Conservation (phyloP, 2,888 invertebrate species). For the Axea sp. region DNA sequence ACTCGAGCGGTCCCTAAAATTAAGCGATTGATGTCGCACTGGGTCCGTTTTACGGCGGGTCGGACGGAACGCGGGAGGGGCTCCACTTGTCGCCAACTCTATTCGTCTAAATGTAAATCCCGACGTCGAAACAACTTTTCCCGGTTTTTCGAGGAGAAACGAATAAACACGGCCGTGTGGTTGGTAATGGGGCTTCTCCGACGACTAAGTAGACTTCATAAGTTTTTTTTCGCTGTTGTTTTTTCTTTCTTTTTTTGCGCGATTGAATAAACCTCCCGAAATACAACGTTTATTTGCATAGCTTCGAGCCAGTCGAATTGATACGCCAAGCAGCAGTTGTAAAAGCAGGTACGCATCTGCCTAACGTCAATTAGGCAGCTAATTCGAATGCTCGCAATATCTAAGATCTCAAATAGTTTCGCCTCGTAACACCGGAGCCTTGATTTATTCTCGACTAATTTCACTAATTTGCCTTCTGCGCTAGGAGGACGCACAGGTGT, state of each 20-base stretch:
- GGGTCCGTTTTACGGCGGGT: no score
- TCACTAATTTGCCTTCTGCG: slow-evolving; percentile 47
- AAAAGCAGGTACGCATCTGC: slow-evolving; percentile 71
- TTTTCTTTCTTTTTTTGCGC: no score
- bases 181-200: slow-evolving; percentile 22
- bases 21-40: no score
- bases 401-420: slow-evolving; percentile 68
- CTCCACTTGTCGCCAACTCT: no score
- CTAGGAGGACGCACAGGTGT: slow-evolving; percentile 25
- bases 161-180: slow-evolving; percentile 18
- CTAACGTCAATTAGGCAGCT: slow-evolving; percentile 73
- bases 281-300: slow-evolving; percentile 73
- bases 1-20: no score
- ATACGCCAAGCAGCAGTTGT: slow-evolving; percentile 69
- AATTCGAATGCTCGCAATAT: slow-evolving; percentile 63
- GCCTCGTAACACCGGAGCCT: slow-evolving; percentile 37
- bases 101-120: no score
- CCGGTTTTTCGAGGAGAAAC: no score
- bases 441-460: slow-evolving; percentile 54
- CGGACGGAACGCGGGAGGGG: no score
- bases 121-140: no score
- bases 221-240: no score
- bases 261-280: slow-evolving; percentile 71
- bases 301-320: slow-evolving; percentile 69
- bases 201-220: slow-evolving; percentile 34